Evolutionary conservation across 2,888 invertebrate species (phyloP), one percentile per base, ranked within the genome.

Genomic region (Trachelus iudaicus): DNA sequence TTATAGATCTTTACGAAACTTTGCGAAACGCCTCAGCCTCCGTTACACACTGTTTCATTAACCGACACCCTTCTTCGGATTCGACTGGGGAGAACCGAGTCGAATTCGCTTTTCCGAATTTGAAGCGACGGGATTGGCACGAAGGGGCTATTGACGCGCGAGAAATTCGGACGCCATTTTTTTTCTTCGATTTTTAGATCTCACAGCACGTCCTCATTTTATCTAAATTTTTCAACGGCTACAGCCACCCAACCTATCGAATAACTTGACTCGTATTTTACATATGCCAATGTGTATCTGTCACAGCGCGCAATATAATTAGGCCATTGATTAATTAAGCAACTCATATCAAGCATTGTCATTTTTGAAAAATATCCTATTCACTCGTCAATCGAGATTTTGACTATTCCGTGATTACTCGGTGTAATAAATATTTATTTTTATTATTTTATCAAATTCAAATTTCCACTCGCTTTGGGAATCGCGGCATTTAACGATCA

Each of bases 1-100:
- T 90, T 88, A 89, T 90, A 90, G 90, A 88, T 82, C 56, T 87
- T 89, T 89, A 89, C 88, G 86, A 90, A 89, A 89, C 86, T 90
- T 90, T 87, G 87, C 85, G 87, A 87, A 88, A 87, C 85, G 84
- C 81, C 80, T 80, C 82, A 79, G 30, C 82, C 74, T 81, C 77
- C 71, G 30, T 33, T 30, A 31, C 33, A 15, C 31, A 71, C 71
- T 71, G 34, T 71, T 71, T 31, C 71, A 34, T 34, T 34, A 71
- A 71, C 71, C 71, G 71, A 71, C 34, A 33, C 15, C 71, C 71
- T 56, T 56, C 56, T 56, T 56, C 56, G 56, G 56, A 56, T 56
- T 56, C 56, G 56, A 56, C 56, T 56, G 23, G 56, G 56, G 23
- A 56, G 56, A 23, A 56, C 56, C 56, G 56, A 56, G 56, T 56